Evolutionary conservation across 2,797 vertebrate genomes (phyloP).

Genomic region (Luscinia megarhynchos): DNA sequence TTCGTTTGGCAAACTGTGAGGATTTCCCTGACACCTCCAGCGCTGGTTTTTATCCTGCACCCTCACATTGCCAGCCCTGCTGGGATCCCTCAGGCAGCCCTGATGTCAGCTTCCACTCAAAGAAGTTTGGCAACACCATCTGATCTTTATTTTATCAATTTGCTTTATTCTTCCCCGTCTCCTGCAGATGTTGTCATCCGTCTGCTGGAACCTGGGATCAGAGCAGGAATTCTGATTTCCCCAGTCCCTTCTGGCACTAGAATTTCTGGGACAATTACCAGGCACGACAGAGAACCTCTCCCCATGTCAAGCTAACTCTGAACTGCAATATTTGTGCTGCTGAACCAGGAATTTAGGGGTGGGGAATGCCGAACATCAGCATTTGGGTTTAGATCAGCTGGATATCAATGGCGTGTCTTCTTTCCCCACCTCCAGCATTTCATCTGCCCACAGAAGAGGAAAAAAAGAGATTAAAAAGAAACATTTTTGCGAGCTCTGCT

Average conservation of each 20-base stretch:
- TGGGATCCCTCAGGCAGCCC: neutral
- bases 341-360: neutral
- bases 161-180: neutral
- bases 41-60: neutral
- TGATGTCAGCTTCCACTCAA: neutral
- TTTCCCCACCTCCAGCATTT: neutral
- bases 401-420: neutral
- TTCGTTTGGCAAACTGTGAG: neutral
- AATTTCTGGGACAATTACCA: constrained; percentile 20
- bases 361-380: neutral
- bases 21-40: neutral
- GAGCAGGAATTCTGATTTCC: neutral
- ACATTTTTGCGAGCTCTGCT: neutral
- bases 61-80: neutral
- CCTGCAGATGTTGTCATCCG: neutral
- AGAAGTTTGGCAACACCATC: neutral
- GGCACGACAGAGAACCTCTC: neutral
- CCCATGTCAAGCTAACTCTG: neutral
- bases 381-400: neutral
- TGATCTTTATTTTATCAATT: neutral
- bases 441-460: neutral
- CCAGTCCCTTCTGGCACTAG: neutral
- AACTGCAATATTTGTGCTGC: neutral
- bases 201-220: neutral
- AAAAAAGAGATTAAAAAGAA: neutral